These are phyloP conservation scores for Sus scrofa DNA, from an alignment of 2,113 vertebrate species.

Conservation along the genomic window DNA sequence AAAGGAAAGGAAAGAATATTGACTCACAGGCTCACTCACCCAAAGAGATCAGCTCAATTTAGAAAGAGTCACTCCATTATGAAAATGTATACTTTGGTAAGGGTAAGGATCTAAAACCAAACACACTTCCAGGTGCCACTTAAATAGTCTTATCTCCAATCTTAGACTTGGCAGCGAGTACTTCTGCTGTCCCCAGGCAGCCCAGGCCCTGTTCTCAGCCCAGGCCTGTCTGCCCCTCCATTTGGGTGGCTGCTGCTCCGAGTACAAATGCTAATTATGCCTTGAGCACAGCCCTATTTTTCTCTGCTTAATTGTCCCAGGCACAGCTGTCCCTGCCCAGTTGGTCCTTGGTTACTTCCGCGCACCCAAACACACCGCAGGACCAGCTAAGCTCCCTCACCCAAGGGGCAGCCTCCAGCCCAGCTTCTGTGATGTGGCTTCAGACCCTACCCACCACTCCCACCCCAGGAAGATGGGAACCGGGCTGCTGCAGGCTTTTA, in stretches of 20 bases:
- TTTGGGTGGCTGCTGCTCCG: slow-evolving; percentile 38
- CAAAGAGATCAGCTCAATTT: slow-evolving; percentile 53
- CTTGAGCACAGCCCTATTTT: slow-evolving; percentile 21
- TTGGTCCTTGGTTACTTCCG: background rate
- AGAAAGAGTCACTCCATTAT: slow-evolving; percentile 49
- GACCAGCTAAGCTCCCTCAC: background rate
- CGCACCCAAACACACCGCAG: background rate
- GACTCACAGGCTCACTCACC: background rate
- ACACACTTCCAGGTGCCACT: slow-evolving; percentile 68
- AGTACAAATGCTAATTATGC: slow-evolving; percentile 55
- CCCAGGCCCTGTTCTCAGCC: slow-evolving; percentile 73
- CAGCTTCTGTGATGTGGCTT: background rate
- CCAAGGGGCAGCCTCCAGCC: background rate
- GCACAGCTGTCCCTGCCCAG: slow-evolving; percentile 37
- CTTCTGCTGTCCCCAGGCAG: slow-evolving; percentile 47
- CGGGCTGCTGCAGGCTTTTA: background rate
- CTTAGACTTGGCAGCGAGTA: slow-evolving; percentile 58
- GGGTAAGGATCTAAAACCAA: slow-evolving; percentile 55
- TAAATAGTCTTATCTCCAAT: slow-evolving; percentile 71
- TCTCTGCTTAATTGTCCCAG: slow-evolving; percentile 46
- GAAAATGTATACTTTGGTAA: slow-evolving; percentile 51
- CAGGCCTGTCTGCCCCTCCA: slow-evolving; percentile 50
- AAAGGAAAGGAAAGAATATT: background rate
- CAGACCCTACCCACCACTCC: background rate
- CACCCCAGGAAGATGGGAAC: background rate